phyloP scores from a whole-genome alignment of 2,888 invertebrate genomes.

The Pristionchus mayeri region DNA sequence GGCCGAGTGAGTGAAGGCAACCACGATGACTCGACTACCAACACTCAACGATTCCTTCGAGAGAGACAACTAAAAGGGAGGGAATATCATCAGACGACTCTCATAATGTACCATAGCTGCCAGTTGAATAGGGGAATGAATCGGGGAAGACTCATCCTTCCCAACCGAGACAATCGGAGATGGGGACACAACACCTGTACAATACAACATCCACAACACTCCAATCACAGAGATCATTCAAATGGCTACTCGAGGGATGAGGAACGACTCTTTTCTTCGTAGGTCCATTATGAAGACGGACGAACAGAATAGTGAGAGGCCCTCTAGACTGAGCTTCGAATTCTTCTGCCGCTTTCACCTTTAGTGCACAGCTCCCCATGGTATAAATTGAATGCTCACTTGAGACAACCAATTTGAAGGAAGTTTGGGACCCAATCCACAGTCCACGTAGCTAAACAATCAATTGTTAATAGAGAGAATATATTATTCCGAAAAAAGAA shows the following conservation, averaged over 20 bases:
- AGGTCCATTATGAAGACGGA: slow-evolving; percentile 63
- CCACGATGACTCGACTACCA: slow-evolving; percentile 14
- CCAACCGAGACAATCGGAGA: slow-evolving; percentile 40
- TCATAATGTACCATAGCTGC: slow-evolving; percentile 27
- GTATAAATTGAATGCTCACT: slow-evolving; percentile 44
- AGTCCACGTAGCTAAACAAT: slow-evolving; percentile 60
- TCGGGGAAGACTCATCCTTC: slow-evolving; percentile 2
- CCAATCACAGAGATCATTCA: neutral
- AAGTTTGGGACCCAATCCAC: slow-evolving; percentile 61
- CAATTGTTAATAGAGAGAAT: neutral
- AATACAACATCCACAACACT: slow-evolving; percentile 13
- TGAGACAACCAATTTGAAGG: slow-evolving; percentile 68
- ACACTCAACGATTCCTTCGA: neutral
- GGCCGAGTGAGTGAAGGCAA: slow-evolving; percentile 2
- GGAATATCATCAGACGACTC: neutral
- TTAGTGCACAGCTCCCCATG: neutral
- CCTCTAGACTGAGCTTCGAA: slow-evolving; percentile 67
- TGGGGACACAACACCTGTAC: slow-evolving; percentile 28
- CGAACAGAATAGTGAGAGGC: slow-evolving; percentile 66
- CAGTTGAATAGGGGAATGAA: slow-evolving; percentile 35
- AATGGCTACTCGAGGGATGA: neutral
- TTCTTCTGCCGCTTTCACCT: slow-evolving; percentile 66
- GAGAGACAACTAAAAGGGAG: neutral
- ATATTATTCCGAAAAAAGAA: too few species aligned
- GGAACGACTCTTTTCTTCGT: slow-evolving; percentile 51